Conservation (phyloP, 2,113 vertebrate genomes). For the Macaca nemestrina region DNA sequence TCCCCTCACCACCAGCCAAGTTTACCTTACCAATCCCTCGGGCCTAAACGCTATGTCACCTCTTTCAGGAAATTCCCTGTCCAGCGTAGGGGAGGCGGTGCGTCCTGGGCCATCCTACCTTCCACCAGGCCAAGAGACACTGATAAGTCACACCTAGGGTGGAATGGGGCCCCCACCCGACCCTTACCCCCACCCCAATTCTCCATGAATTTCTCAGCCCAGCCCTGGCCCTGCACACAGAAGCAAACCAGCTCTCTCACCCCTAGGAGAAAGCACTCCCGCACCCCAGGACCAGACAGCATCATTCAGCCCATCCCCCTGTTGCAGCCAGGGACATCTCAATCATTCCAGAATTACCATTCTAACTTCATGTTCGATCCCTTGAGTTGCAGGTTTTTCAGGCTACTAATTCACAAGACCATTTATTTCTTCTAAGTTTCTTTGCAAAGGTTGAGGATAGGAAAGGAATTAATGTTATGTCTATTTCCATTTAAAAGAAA, state of each 20-base stretch:
- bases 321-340: not conserved
- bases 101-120: not conserved
- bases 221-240: not conserved
- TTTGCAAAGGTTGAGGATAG: not conserved
- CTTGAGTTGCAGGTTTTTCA: not conserved
- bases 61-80: not conserved
- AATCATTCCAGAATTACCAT: not conserved
- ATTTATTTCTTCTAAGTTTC: not conserved
- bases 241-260: not conserved
- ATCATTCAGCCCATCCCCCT: not conserved
- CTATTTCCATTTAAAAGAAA: not conserved
- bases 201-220: not conserved
- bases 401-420: not conserved
- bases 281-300: not conserved
- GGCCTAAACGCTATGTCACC: not conserved
- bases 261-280: not conserved
- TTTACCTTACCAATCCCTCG: not conserved
- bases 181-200: not conserved
- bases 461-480: not conserved
- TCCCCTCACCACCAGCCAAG: not conserved
- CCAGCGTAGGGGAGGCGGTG: rapidly evolving
- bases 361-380: not conserved
- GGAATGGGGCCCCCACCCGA: too few relatives aligned
- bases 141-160: not conserved
- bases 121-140: not conserved